Conservation (phyloP, 2,797 vertebrate species). For the Neosalanx taihuensis region DNA sequence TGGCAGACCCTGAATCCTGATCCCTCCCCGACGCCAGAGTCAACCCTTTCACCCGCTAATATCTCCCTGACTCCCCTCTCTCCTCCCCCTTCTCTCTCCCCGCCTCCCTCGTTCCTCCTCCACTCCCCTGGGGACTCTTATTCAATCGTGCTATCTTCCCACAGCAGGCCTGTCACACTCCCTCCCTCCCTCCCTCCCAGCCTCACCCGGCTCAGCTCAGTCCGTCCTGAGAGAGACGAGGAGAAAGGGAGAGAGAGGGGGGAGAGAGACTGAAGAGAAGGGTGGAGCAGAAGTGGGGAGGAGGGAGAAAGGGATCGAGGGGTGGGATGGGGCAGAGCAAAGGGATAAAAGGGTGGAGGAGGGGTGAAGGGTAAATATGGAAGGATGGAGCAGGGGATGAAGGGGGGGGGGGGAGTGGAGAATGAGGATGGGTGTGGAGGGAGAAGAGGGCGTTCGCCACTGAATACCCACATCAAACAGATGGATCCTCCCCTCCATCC, state of each 20-base stretch:
- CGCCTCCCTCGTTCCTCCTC: conserved; percentile 62
- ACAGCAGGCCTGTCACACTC: conserved; percentile 71
- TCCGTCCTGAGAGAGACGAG: conserved; percentile 51
- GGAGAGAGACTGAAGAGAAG: not conserved
- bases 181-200: conserved; percentile 56
- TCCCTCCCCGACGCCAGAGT: conserved; percentile 35
- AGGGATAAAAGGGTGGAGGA: conserved; percentile 12
- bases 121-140: conserved; percentile 53
- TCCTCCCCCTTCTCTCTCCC: conserved; percentile 19
- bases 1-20: conserved; percentile 46
- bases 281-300: conserved; percentile 16
- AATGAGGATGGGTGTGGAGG: conserved; percentile 12
- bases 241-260: not conserved
- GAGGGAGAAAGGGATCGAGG: conserved; percentile 5
- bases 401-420: conserved; percentile 15
- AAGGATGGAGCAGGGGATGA: not conserved
- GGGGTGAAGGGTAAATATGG: conserved; percentile 9
- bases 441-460: conserved; percentile 36
- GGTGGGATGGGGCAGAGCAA: conserved; percentile 5
- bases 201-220: conserved; percentile 60
- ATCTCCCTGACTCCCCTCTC: conserved; percentile 18
- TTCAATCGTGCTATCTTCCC: conserved; percentile 72
- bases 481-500: conserved; percentile 45
- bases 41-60: conserved; percentile 36
- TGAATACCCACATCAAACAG: conserved; percentile 65